phyloP scores from a whole-genome alignment of 2,888 invertebrate species.

The Aspidapion aeneum region DNA sequence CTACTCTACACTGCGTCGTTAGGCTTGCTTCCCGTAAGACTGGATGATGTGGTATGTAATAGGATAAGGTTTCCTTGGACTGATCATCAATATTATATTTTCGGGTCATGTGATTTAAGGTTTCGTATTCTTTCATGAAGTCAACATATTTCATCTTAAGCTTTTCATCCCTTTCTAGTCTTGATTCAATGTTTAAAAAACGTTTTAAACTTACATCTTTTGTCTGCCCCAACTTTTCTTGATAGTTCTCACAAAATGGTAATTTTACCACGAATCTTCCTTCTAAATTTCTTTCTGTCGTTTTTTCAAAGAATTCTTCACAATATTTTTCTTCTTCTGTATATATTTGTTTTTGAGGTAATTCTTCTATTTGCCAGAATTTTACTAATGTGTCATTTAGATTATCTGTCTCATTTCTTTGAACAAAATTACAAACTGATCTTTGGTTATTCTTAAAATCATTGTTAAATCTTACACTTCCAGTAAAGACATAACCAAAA shows the following conservation, averaged over 20 bases:
- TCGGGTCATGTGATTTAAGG: constrained; percentile 18
- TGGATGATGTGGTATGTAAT: constrained; percentile 18
- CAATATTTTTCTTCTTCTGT: constrained; percentile 1
- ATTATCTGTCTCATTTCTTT: neutral
- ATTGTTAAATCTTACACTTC: neutral
- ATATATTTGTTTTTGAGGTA: neutral
- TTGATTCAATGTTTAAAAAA: constrained; percentile 8
- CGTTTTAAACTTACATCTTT: constrained; percentile 12
- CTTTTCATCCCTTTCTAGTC: constrained; percentile 9
- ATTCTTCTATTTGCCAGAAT: constrained; percentile 16
- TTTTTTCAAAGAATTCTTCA: too few species aligned
- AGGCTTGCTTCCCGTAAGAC: neutral
- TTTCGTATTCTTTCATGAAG: constrained; percentile 21
- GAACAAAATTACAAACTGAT: too few species aligned
- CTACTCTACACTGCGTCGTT: constrained; percentile 12
- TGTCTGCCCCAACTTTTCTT: constrained; percentile 6
- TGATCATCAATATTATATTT: constrained; percentile 1
- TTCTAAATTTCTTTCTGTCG: too few species aligned
- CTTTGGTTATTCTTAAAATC: constrained; percentile 1
- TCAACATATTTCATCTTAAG: constrained; percentile 14
- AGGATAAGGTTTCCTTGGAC: constrained; percentile 10
- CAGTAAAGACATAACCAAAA: too few species aligned
- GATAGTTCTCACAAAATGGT: constrained; percentile 8
- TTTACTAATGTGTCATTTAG: constrained; percentile 7
- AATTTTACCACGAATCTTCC: constrained; percentile 17